A percentile compares a stretch with the other conserved stretches of the same genome.
These are phyloP conservation scores for Sycophila sp. DNA, from an alignment of 1,140 invertebrate genomes.

Conservation along the genomic window DNA sequence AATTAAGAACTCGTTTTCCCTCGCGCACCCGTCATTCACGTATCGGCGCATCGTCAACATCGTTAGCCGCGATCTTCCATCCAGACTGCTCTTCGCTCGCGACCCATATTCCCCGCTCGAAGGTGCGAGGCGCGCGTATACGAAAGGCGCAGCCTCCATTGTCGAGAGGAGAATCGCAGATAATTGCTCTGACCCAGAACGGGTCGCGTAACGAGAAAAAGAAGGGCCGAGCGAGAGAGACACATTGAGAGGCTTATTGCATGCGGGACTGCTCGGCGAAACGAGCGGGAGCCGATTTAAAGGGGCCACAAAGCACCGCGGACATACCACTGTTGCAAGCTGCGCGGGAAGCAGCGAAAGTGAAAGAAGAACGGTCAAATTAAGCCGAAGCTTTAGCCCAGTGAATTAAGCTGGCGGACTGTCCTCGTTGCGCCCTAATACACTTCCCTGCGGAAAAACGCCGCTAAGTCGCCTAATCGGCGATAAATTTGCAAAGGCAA, in stretches of 20 bases:
- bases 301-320: background rate
- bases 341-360: background rate
- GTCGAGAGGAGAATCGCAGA: conserved; percentile 41
- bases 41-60: conserved; percentile 25
- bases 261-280: too few relatives aligned
- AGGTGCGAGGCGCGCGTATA: too few relatives aligned
- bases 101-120: conserved; percentile 12
- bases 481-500: too few relatives aligned
- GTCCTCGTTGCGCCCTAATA: too few relatives aligned
- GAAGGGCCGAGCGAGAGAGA: background rate
- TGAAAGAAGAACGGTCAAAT: too few relatives aligned
- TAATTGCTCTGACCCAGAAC: conserved; percentile 53
- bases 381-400: too few relatives aligned
- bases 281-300: background rate
- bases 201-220: conserved; percentile 45
- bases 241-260: too few relatives aligned
- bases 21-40: background rate
- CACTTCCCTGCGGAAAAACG: too few relatives aligned
- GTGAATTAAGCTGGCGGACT: too few relatives aligned
- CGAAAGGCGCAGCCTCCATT: conserved; percentile 33
- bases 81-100: background rate
- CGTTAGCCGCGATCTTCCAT: conserved; percentile 37
- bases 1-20: conserved; percentile 15
- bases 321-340: background rate
- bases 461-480: too few relatives aligned